Evolutionary conservation across 2,113 vertebrate species (phyloP).

Genomic region (Budorcas taxicolor): DNA sequence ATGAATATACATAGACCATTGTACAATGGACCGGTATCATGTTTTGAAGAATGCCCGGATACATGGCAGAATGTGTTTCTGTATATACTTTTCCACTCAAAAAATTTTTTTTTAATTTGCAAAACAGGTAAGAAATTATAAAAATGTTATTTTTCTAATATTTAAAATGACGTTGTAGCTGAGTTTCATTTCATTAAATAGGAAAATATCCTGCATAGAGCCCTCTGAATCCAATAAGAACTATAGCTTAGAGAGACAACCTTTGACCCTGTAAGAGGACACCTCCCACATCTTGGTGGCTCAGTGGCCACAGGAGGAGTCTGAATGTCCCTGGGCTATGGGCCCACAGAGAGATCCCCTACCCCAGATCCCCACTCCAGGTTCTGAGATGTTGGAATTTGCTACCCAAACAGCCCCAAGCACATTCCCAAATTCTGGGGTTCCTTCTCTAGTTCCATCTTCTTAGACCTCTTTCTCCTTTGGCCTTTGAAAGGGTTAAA

Average conservation of each 20-base stretch:
- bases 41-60: background rate
- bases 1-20: background rate
- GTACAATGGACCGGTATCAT: background rate
- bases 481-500: background rate
- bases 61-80: background rate
- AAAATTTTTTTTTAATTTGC: background rate
- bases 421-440: background rate
- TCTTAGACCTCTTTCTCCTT: background rate
- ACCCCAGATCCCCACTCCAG: fast-evolving
- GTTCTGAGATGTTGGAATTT: background rate
- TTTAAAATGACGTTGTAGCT: background rate
- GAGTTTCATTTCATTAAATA: background rate
- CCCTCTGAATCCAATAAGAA: background rate
- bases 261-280: background rate
- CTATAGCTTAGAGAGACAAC: background rate
- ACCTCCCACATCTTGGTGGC: background rate
- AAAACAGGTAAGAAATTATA: background rate
- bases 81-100: background rate
- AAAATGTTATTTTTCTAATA: background rate
- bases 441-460: background rate
- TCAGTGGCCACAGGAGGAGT: background rate
- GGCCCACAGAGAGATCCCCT: fast-evolving
- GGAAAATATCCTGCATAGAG: background rate
- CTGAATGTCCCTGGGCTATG: background rate
- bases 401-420: background rate